phyloP scores from a whole-genome alignment of 2,888 invertebrate species.

The Beris chalybata region DNA sequence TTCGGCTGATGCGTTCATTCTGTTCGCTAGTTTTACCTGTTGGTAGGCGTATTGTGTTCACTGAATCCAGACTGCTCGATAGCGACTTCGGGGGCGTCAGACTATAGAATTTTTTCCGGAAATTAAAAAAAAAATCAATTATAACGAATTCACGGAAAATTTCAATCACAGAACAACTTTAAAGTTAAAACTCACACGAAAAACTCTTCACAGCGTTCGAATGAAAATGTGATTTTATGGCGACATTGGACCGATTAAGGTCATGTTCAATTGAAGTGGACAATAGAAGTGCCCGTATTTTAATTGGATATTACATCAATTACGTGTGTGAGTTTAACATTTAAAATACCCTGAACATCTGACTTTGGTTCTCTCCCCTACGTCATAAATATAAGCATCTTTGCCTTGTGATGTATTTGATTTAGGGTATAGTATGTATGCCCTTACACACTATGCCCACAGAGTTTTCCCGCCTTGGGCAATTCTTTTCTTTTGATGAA shows the following conservation, averaged over 20 bases:
- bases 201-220: background rate
- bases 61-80: constrained; percentile 44
- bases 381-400: constrained; percentile 9
- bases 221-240: background rate
- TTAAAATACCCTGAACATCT: constrained; percentile 23
- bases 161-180: background rate
- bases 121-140: constrained; percentile 42
- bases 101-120: constrained; percentile 46
- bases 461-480: constrained; percentile 19
- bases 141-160: background rate
- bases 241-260: constrained; percentile 24
- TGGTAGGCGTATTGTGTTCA: constrained; percentile 33
- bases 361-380: constrained; percentile 23
- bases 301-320: background rate
- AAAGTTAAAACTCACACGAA: background rate
- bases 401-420: background rate
- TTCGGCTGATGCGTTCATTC: constrained; percentile 12
- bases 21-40: constrained; percentile 27
- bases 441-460: background rate
- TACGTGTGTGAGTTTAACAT: constrained; percentile 12
- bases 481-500: background rate
- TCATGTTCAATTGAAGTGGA: constrained; percentile 11
- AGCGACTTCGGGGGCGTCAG: constrained; percentile 43
- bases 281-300: background rate
- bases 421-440: background rate